Evolutionary conservation across 2,797 vertebrate genomes (phyloP), one percentile per base, ranked within the genome.

Genomic region (Sphaeramia orbicularis): DNA sequence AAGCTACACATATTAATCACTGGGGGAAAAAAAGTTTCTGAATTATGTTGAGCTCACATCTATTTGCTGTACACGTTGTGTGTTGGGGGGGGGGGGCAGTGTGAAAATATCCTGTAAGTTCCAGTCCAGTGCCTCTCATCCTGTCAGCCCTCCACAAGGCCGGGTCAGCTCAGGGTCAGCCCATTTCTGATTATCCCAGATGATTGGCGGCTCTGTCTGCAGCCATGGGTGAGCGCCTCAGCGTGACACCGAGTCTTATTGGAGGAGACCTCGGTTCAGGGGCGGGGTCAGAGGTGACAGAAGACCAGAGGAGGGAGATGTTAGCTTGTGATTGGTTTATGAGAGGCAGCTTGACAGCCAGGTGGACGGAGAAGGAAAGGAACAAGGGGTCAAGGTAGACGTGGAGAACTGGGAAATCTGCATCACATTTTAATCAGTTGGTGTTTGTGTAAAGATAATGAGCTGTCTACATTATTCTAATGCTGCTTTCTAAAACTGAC

Each of bases 261-360:
- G 87, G 86, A 84, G 80, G 67, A 78, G 81, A 74, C 72, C 75
- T 5, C 51, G 52, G 80, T 86, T 89, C 82, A 88, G 65, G 86
- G 85, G 76, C 64, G 57, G 85, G 86, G 86, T 89, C 88, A 88
- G 38, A 80, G 86, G 84, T 86, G 70, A 64, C 65, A 48, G 44
- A 51, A 36, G 86, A 86, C 71, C 66, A 54, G 62, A 76, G 71
- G 72, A 90, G 81, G 86, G 80, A 89, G 87, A 91, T 85, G 88
- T 89, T 86, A 80, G 77, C 76, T 82, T 83, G 51, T 87, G 88
- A 91, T 90, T 92, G 85, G 82, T 91, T 89, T 89, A 87, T 90
- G 90, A 91, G 74, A 87, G 88, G 86, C 90, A 89, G 89, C 72
- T 50, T 68, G 74, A 83, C 51, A 64, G 54, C 24, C 57, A 74